phyloP scores from a whole-genome alignment of 2,888 invertebrate species.

The Synergus itoensis region DNA sequence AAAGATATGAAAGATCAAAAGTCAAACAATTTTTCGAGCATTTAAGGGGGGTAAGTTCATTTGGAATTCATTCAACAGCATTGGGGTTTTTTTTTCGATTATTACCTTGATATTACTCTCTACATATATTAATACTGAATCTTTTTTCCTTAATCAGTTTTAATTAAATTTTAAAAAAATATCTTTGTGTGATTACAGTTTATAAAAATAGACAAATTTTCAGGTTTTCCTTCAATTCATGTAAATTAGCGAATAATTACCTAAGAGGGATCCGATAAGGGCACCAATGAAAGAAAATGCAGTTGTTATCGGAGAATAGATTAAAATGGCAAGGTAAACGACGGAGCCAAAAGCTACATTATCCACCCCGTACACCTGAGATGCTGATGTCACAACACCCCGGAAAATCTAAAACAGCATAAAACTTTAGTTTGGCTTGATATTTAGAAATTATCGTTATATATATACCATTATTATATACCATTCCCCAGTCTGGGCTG shows the following conservation, averaged over 20 bases:
- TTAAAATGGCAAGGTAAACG: constrained; percentile 74
- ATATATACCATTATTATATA: too few species aligned
- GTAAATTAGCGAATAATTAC: constrained; percentile 63
- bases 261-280: constrained; percentile 72
- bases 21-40: background rate
- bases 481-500: constrained; percentile 73
- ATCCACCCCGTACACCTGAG: constrained; percentile 76
- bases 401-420: constrained; percentile 71
- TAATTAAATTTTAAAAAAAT: too few species aligned
- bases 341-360: constrained; percentile 72
- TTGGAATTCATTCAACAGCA: constrained; percentile 2
- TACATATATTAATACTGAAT: background rate
- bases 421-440: constrained; percentile 43
- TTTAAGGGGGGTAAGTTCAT: constrained; percentile 3
- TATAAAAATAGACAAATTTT: too few species aligned
- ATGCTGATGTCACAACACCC: constrained; percentile 75
- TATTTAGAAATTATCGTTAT: constrained; percentile 45
- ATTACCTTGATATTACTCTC: too few species aligned
- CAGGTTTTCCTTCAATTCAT: background rate
- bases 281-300: constrained; percentile 75
- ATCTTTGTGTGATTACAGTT: too few species aligned
- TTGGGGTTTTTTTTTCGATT: too few species aligned
- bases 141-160: background rate
- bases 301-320: constrained; percentile 77
- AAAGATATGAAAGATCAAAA: background rate